Percentiles rank a stretch among this genome's conserved stretches.
phyloP scores from a whole-genome alignment of 2,888 invertebrate genomes.

The Druceiella hillmani region DNA sequence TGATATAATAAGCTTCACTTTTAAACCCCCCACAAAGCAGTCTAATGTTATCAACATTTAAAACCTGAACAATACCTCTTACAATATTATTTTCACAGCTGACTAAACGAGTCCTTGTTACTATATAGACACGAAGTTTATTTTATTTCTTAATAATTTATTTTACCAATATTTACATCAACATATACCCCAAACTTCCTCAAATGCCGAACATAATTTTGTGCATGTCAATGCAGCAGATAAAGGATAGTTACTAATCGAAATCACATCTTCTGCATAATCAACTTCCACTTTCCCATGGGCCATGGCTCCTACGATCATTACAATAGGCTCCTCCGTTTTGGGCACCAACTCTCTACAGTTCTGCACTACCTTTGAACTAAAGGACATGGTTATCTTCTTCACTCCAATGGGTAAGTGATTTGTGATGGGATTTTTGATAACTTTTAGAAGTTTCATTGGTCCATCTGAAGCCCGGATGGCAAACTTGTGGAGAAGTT shows the following conservation, averaged over 20 bases:
- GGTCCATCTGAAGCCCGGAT: conserved; percentile 88
- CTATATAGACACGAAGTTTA: too few relatives aligned
- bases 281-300: conserved; percentile 87
- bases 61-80: too few relatives aligned
- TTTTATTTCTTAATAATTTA: too few relatives aligned
- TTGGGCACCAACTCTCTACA: conserved; percentile 74
- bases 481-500: conserved; percentile 90
- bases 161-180: too few relatives aligned
- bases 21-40: too few relatives aligned
- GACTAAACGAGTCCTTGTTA: too few relatives aligned
- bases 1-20: too few relatives aligned
- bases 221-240: conserved; percentile 96
- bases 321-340: conserved; percentile 75
- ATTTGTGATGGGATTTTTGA: conserved; percentile 92
- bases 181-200: conserved; percentile 90
- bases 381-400: conserved; percentile 88
- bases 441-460: conserved; percentile 87
- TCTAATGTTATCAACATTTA: too few relatives aligned
- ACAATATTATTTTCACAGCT: too few relatives aligned
- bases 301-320: conserved; percentile 96
- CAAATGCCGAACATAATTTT: conserved; percentile 91
- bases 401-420: conserved; percentile 92
- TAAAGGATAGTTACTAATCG: conserved; percentile 94
- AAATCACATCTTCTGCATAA: conserved; percentile 85
- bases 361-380: conserved; percentile 62